Evolutionary conservation across 2,113 vertebrate genomes (phyloP), one percentile per base, ranked within the genome.

Genomic region (Fukomys damarensis): DNA sequence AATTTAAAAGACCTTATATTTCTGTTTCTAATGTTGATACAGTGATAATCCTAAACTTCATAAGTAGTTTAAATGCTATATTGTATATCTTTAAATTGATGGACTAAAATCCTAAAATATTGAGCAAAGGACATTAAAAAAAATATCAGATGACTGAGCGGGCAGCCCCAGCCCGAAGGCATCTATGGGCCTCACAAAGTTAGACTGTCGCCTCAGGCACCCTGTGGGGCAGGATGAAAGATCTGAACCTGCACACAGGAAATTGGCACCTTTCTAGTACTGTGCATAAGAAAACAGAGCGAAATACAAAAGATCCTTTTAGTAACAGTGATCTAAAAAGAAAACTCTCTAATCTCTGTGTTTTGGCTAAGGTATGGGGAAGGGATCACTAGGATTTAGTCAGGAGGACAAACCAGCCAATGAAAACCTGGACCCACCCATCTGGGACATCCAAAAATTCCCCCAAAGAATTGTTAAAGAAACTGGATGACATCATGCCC

Each of bases 1-100:
- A 81, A 11, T 86, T 96, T 7, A 66, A 92, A 94, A 80, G 74
- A 30, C 13, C 13, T 83, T 74, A 5, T 56, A 63, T 86, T 94
- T 92, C 61, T 80, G 9, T 72, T 85, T 68, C 49, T n/a, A 85
- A 54, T 65, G 19, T 65, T 65, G 4, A 7, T 19, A 81, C 2
- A 61, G 4, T 32, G 59, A 61, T 4, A 43, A 59, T 86, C 30
- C 7, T 89, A 58, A 94, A 94, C 28, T 88, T 26, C 80, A 43
- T 70, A 56, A 66, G 46, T 46, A 86, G 14, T 72, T 82, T 61
- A 76, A 68, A 82, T 86, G 8, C 11, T 68, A 77, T 2, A 46
- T 5, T 54, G 4, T 81, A 41, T 68, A 35, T 76, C 76, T 92
- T 92, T 32, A 14, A 81, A 89, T 35, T 59, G 56, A 38, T 56